A percentile compares a stretch with the other conserved stretches of the same genome.
These are phyloP conservation scores for Drosophila pachea DNA, from an alignment of 1,140 invertebrate genomes.

Conservation along the genomic window DNA sequence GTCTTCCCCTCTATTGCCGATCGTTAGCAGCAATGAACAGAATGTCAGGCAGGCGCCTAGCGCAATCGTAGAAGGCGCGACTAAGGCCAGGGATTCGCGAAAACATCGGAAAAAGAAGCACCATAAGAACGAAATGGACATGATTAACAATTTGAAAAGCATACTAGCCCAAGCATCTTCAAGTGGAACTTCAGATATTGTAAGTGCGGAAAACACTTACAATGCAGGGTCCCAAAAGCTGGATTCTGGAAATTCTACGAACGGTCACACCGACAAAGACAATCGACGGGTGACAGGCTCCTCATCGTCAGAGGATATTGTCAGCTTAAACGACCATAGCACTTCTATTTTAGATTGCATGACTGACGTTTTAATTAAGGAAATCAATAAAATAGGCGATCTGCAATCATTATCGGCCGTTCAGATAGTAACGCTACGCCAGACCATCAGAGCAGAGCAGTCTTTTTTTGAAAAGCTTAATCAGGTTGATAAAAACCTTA, in stretches of 20 bases:
- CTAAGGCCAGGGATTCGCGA: conserved; percentile 55
- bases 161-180: conserved; percentile 57
- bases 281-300: conserved; percentile 12
- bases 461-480: conserved; percentile 72
- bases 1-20: too few species aligned
- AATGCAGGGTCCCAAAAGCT: too few species aligned
- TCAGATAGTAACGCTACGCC: conserved; percentile 57
- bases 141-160: conserved; percentile 73
- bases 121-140: conserved; percentile 74
- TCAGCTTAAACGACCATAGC: conserved; percentile 13
- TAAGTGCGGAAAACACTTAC: neutral
- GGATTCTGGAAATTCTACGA: too few species aligned
- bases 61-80: neutral
- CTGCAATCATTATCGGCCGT: conserved; percentile 49
- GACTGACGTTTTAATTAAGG: conserved; percentile 60
- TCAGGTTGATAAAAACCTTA: conserved; percentile 70
- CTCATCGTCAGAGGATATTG: conserved; percentile 20
- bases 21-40: conserved; percentile 20
- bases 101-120: conserved; percentile 76
- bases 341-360: conserved; percentile 50
- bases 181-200: neutral
- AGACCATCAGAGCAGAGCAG: conserved; percentile 57
- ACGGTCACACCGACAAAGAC: conserved; percentile 6
- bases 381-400: conserved; percentile 76
- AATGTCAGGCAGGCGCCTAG: conserved; percentile 83